These are phyloP conservation scores for Listrodromus nycthemerus DNA, from an alignment of 2,888 invertebrate genomes.

Conservation along the genomic window DNA sequence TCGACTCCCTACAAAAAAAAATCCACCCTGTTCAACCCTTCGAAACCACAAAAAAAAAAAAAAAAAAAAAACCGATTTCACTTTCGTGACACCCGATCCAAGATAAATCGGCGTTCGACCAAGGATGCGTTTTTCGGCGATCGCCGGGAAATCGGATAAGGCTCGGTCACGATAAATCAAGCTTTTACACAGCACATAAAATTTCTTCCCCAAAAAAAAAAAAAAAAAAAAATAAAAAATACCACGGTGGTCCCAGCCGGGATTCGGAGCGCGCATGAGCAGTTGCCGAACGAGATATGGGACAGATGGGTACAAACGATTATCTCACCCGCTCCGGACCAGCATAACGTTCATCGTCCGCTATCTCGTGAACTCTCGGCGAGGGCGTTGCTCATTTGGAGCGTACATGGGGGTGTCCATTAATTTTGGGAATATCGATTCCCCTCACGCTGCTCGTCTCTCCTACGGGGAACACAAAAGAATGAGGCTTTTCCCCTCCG, in stretches of 20 bases:
- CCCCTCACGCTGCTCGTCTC: conserved; percentile 11
- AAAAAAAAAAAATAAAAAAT: conserved; percentile 58
- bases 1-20: conserved; percentile 8
- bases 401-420: conserved; percentile 74
- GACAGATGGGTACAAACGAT: conserved; percentile 81
- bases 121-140: conserved; percentile 44
- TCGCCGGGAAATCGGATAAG: conserved; percentile 20
- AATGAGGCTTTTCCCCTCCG: conserved; percentile 8
- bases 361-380: conserved; percentile 48
- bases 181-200: conserved; percentile 25
- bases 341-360: conserved; percentile 34
- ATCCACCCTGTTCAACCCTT: no score
- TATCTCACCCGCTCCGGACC: conserved; percentile 76
- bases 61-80: conserved; percentile 10
- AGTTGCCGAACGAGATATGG: conserved; percentile 54
- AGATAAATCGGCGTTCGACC: conserved; percentile 44
- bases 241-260: conserved; percentile 76
- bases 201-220: no score
- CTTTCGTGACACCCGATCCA: conserved; percentile 18
- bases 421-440: conserved; percentile 77
- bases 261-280: background rate
- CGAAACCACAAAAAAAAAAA: background rate
- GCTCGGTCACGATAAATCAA: conserved; percentile 58
- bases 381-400: conserved; percentile 82
- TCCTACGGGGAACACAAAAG: conserved; percentile 40